Conservation (phyloP, 2,888 invertebrate genomes). For the Dione vanillae region DNA sequence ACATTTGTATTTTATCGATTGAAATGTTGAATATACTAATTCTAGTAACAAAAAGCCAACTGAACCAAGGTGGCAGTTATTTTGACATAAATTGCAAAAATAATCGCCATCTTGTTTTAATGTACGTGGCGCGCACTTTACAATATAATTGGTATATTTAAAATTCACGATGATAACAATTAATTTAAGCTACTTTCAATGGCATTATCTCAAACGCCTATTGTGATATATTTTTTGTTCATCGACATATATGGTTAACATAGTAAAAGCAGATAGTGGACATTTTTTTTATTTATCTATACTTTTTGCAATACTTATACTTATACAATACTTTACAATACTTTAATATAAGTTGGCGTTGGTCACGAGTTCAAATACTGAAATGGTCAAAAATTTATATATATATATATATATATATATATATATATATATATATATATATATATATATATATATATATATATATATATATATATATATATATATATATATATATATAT, state of each 20-base stretch:
- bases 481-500: too few species aligned
- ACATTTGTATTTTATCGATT: not conserved
- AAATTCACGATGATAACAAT: constrained; percentile 15
- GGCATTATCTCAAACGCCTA: constrained; percentile 1
- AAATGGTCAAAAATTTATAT: not conserved
- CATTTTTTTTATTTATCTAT: not conserved
- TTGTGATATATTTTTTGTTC: constrained; percentile 12
- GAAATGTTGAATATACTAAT: constrained; percentile 3
- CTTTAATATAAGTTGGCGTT: too few species aligned
- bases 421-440: too few species aligned
- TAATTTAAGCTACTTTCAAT: constrained; percentile 19
- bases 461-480: too few species aligned
- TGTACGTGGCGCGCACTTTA: constrained; percentile 7
- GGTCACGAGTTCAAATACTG: not conserved
- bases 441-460: too few species aligned
- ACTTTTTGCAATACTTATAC: not conserved
- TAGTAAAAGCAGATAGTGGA: not conserved
- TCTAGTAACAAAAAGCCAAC: not conserved
- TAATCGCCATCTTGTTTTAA: constrained; percentile 1
- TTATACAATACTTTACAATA: too few species aligned
- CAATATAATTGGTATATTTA: not conserved
- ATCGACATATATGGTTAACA: not conserved
- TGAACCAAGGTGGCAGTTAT: not conserved
- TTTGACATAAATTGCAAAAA: not conserved
- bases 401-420: not conserved